Evolutionary conservation across 2,888 invertebrate species (phyloP).

Genomic region (Odontomyia ornata): DNA sequence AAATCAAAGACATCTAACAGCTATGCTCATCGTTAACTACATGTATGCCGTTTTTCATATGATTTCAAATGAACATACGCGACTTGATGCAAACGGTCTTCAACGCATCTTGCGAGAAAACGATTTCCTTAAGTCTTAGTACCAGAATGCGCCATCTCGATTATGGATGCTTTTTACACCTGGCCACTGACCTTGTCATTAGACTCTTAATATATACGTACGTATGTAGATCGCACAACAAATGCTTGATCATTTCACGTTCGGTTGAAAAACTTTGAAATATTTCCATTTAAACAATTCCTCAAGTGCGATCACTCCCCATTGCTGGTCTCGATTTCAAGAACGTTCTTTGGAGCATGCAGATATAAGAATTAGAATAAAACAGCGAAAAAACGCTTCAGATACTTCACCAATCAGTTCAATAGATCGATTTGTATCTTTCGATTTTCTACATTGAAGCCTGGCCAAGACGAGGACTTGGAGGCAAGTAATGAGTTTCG

Average conservation of each 20-base stretch:
- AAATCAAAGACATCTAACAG: background rate
- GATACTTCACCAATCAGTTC: constrained; percentile 24
- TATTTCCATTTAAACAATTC: constrained; percentile 26
- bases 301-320: background rate
- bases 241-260: constrained; percentile 14
- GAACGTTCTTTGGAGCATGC: background rate
- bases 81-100: constrained; percentile 29
- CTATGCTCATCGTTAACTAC: background rate
- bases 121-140: background rate
- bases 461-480: background rate
- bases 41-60: background rate
- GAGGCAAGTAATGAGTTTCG: constrained; percentile 29
- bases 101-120: background rate
- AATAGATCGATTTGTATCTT: constrained; percentile 33
- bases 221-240: constrained; percentile 25
- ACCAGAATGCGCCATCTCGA: constrained; percentile 20
- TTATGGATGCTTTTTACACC: constrained; percentile 30
- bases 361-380: too few species aligned
- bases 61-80: background rate
- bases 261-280: constrained; percentile 8
- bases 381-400: background rate
- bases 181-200: constrained; percentile 45
- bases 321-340: background rate
- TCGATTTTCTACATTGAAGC: background rate
- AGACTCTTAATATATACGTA: background rate